Evolutionary conservation across 2,113 vertebrate genomes (phyloP).

Genomic region (Oryzias javanicus): DNA sequence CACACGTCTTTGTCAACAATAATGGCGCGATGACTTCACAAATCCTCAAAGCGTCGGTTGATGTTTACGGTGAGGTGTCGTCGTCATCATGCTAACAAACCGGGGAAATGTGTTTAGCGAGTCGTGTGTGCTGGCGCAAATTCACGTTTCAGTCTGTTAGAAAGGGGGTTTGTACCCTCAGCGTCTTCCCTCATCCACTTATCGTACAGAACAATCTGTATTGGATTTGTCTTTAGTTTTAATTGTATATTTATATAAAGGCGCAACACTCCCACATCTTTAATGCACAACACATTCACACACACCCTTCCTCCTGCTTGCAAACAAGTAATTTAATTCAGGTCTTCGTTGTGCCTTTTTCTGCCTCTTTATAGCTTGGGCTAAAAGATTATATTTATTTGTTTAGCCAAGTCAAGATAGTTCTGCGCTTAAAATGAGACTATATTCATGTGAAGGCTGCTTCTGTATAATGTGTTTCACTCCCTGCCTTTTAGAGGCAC

Average conservation of each 20-base stretch:
- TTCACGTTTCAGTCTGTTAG: constrained; percentile 34
- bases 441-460: neutral
- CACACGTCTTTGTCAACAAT: constrained; percentile 61
- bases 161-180: constrained; percentile 33
- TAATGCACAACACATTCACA: neutral
- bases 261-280: no score
- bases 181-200: constrained; percentile 9
- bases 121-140: constrained; percentile 44
- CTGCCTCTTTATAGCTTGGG: neutral
- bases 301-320: neutral
- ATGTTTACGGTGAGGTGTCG: constrained; percentile 62
- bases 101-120: constrained; percentile 34
- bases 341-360: neutral
- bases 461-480: neutral
- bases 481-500: neutral
- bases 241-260: neutral
- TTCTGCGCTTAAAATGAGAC: neutral
- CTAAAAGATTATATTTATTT: neutral
- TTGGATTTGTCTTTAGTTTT: neutral
- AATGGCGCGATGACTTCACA: constrained; percentile 55
- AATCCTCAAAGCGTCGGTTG: constrained; percentile 57
- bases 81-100: constrained; percentile 35
- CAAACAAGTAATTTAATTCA: neutral
- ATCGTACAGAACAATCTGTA: constrained; percentile 5
- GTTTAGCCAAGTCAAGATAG: neutral